phyloP scores from a whole-genome alignment of 2,113 vertebrate species.

The Cryptotis parvus region DNA sequence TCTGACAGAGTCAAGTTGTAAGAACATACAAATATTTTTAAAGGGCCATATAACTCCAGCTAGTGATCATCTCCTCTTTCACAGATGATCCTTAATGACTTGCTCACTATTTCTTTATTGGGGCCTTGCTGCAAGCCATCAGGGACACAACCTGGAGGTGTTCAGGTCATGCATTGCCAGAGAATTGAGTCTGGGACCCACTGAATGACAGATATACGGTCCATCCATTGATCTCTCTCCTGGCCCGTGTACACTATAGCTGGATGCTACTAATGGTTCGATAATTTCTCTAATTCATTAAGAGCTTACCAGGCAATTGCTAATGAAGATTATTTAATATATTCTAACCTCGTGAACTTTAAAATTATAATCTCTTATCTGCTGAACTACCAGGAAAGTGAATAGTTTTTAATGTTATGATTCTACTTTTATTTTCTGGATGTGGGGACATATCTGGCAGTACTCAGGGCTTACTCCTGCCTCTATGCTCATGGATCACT shows the following conservation, averaged over 20 bases:
- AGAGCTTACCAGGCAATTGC: background rate
- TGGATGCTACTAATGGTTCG: background rate
- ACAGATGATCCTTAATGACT: background rate
- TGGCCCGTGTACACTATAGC: background rate
- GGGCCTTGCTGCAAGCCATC: too few relatives aligned
- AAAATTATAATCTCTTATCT: slow-evolving; percentile 36
- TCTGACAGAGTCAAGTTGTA: background rate
- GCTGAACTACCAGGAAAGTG: slow-evolving; percentile 11
- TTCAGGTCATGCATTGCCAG: too few relatives aligned
- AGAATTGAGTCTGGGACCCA: too few relatives aligned
- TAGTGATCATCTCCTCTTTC: slow-evolving; percentile 6
- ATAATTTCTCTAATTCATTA: slow-evolving; percentile 32
- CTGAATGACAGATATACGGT: too few relatives aligned
- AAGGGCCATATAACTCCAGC: background rate
- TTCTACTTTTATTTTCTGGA: background rate
- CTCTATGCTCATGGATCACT: too few relatives aligned
- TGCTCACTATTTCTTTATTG: background rate
- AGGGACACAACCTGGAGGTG: too few relatives aligned
- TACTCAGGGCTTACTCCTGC: too few relatives aligned
- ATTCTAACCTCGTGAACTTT: background rate
- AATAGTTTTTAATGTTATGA: background rate
- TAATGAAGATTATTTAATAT: background rate
- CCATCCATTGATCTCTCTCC: too few relatives aligned
- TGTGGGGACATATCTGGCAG: too few relatives aligned
- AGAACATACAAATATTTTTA: slow-evolving; percentile 33